Percentiles rank a stretch among this genome's conserved stretches.
Evolutionary conservation across 2,797 vertebrate species (phyloP).

Genomic region (Limosa lapponica): DNA sequence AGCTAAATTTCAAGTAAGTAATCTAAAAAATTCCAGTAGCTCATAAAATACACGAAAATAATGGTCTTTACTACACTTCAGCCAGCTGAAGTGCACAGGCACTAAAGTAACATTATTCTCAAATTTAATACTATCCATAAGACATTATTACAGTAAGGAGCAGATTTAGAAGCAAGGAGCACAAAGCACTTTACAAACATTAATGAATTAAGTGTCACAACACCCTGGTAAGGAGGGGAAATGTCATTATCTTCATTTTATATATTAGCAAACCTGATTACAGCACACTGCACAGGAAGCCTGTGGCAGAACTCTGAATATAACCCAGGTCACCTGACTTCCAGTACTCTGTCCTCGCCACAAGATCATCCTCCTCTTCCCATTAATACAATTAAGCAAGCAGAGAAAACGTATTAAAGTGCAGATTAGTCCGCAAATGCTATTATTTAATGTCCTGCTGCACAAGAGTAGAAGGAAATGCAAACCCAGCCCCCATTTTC

Average conservation of each 20-base stretch:
- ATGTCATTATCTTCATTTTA: conserved; percentile 53
- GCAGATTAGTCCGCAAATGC: conserved; percentile 5
- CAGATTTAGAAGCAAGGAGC: conserved; percentile 34
- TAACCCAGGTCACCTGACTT: conserved; percentile 60
- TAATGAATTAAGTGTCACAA: conserved; percentile 67
- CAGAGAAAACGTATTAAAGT: conserved; percentile 34
- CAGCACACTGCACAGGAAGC: conserved; percentile 58
- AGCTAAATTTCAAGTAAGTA: conserved; percentile 54
- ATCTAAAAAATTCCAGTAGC: conserved; percentile 58
- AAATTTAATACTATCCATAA: conserved; percentile 41
- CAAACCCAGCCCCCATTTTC: background rate
- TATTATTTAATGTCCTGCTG: conserved; percentile 38
- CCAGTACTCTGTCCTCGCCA: conserved; percentile 19
- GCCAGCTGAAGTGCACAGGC: background rate
- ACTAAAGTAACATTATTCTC: conserved; percentile 46
- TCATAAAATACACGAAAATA: conserved; percentile 57
- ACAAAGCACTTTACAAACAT: conserved; percentile 62
- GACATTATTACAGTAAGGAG: conserved; percentile 20
- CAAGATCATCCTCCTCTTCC: conserved; percentile 11
- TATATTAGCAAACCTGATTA: conserved; percentile 59
- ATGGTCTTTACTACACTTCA: background rate
- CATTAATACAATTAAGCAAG: conserved; percentile 60
- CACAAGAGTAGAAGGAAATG: conserved; percentile 24
- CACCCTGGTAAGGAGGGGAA: conserved; percentile 37
- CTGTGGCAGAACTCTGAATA: conserved; percentile 43